Conservation (phyloP, 2,113 vertebrate genomes). For the Chroicocephalus ridibundus region DNA sequence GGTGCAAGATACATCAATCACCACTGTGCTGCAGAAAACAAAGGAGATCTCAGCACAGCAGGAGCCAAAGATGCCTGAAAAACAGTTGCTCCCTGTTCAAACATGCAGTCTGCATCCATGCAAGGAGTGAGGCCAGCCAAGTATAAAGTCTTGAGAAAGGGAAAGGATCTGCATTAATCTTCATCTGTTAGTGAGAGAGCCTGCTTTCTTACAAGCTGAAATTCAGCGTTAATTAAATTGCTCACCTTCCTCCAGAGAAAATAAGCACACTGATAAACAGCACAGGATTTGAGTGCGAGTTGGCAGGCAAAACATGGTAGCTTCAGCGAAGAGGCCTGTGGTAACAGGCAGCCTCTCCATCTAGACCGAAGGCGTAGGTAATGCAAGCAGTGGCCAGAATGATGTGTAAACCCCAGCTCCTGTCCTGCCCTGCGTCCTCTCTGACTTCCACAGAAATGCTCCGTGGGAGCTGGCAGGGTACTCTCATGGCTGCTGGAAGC, state of each 20-base stretch:
- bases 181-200: background rate
- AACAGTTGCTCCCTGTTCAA: constrained; percentile 15
- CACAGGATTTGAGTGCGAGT: background rate
- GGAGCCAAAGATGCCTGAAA: background rate
- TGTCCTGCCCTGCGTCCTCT: background rate
- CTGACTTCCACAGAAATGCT: background rate
- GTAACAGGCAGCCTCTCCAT: background rate
- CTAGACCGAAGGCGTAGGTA: accelerated
- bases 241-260: background rate
- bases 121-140: background rate
- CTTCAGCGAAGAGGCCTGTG: background rate
- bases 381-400: background rate
- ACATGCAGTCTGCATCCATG: background rate
- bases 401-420: background rate
- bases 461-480: background rate
- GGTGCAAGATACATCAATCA: background rate
- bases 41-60: background rate
- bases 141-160: background rate
- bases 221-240: background rate
- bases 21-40: constrained; percentile 7
- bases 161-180: background rate
- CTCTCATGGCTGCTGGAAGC: background rate
- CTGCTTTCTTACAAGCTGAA: background rate
- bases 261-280: background rate
- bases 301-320: background rate